phyloP scores from a whole-genome alignment of 64 coral and sea anemone genomes.

The Catalaphyllia jardinei region DNA sequence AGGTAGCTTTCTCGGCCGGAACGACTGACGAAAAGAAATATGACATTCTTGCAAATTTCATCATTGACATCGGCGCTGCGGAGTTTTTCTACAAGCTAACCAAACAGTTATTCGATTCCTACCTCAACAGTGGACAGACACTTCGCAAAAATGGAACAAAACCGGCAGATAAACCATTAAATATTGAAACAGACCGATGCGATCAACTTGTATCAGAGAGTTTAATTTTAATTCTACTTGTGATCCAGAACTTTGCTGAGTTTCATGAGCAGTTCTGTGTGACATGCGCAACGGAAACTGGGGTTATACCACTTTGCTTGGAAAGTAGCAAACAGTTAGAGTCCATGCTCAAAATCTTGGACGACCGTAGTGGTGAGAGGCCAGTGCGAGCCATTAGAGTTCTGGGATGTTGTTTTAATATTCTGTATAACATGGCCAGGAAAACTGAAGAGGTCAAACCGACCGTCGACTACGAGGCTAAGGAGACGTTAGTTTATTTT shows the following conservation, averaged over 20 bases:
- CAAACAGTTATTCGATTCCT: constrained; percentile 4
- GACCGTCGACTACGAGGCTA: constrained; percentile 15
- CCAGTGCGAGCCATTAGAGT: constrained; percentile 28
- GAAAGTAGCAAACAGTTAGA: not conserved
- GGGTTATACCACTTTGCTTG: constrained; percentile 7
- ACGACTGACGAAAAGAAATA: constrained; percentile 21
- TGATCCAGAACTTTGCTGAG: constrained; percentile 32
- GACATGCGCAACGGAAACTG: constrained; percentile 9
- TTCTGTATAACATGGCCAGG: constrained; percentile 34
- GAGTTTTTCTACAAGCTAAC: not conserved
- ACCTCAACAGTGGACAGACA: not conserved
- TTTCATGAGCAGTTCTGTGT: constrained; percentile 32
- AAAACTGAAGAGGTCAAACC: constrained; percentile 18
- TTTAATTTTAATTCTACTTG: constrained; percentile 12
- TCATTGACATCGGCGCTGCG: not conserved
- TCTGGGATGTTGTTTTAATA: constrained; percentile 35
- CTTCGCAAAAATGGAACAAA: not conserved
- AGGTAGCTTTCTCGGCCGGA: constrained; percentile 33
- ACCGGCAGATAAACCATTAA: not conserved
- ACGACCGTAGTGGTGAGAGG: not conserved
- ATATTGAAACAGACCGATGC: constrained; percentile 5
- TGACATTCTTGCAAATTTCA: constrained; percentile 20
- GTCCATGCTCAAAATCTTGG: not conserved
- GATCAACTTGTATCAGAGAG: constrained; percentile 8
- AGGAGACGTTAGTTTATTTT: constrained; percentile 42